Percentiles rank a stretch among this genome's conserved stretches.
These are phyloP conservation scores for Centroberyx gerrardi DNA, from an alignment of 2,797 vertebrate genomes.

Conservation along the genomic window DNA sequence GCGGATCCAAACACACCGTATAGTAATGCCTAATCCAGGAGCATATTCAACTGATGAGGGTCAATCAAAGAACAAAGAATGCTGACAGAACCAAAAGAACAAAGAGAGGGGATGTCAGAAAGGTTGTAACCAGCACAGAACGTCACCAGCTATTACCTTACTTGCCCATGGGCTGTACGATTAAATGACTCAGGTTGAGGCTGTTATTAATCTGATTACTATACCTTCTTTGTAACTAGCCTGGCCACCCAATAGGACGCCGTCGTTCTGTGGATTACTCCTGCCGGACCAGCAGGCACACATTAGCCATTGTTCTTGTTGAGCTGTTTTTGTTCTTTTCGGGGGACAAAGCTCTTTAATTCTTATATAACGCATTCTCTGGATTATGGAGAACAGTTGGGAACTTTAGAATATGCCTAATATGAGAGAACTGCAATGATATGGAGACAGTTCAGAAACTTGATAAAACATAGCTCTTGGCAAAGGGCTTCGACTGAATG, in stretches of 20 bases:
- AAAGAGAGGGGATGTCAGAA: slow-evolving; percentile 27
- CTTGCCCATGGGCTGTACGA: slow-evolving; percentile 29
- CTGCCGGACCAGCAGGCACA: slow-evolving; percentile 58
- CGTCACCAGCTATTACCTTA: slow-evolving; percentile 34
- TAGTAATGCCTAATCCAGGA: slow-evolving; percentile 11
- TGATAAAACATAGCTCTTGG: background rate
- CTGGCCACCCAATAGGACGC: slow-evolving; percentile 65
- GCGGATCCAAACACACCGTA: background rate
- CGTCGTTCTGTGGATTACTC: slow-evolving; percentile 64
- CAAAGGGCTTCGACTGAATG: background rate
- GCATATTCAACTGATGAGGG: background rate
- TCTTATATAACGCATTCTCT: slow-evolving; percentile 69
- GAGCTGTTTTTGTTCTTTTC: slow-evolving; percentile 75
- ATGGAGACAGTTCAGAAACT: background rate
- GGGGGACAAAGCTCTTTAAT: slow-evolving; percentile 68
- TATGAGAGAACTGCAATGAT: background rate
- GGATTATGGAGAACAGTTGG: slow-evolving; percentile 39
- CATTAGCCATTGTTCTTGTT: slow-evolving; percentile 76
- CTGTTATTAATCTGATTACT: slow-evolving; percentile 83
- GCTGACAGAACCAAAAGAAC: slow-evolving; percentile 7
- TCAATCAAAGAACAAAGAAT: background rate
- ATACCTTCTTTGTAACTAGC: slow-evolving; percentile 53
- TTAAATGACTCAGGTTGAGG: slow-evolving; percentile 61
- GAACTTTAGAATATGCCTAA: slow-evolving; percentile 20
- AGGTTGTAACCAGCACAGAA: slow-evolving; percentile 38